Evolutionary conservation across 2,888 invertebrate species (phyloP), one percentile per base, ranked within the genome.

Genomic region (Lucinisca nassula): DNA sequence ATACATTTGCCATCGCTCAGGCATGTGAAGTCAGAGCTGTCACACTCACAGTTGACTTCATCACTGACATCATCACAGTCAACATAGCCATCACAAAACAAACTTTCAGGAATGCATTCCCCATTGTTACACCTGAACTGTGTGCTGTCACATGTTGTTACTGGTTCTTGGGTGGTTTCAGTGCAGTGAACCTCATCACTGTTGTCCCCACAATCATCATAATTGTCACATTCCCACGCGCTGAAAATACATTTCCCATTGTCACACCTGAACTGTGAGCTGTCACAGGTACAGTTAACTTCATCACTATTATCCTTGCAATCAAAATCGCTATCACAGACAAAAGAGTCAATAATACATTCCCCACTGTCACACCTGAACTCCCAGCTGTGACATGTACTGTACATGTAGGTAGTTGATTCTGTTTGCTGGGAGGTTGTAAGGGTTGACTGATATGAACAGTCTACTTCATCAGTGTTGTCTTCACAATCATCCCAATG

Each of bases 391-490:
- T 51, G 51, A 51, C 51, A 51, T n/a, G n/a, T n/a, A 40, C 40
- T 10, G 40, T 8, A 40, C 14, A 40, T 8, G 40, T 40, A 40
- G 40, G 8, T 40, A 14, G 40, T 14, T 14, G 14, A 40, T n/a
- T n/a, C 40, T 8, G 40, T 40, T 10, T 40, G 40, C 8, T 40
- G 40, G 40, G 40, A 40, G 14, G 40, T 8, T 40, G 40, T 8
- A 10, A 40, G 14, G 8, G 8, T 8, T 10, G 14, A 40, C 8
- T 10, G 40, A 40, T 10, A 14, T 40, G 8, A 40, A 40, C 85
- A 88, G 24, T 81, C 21, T 6, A n/a, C 30, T 83, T 94, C 93
- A 76, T 98, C 98, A 92, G 97, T 97, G 27, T 97, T 96, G 93
- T 98, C 98, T 4, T 91, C 91, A 78, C 95, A 95, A 78, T 95